phyloP scores from a whole-genome alignment of 2,888 invertebrate genomes.

The Bedellia somnulentella region DNA sequence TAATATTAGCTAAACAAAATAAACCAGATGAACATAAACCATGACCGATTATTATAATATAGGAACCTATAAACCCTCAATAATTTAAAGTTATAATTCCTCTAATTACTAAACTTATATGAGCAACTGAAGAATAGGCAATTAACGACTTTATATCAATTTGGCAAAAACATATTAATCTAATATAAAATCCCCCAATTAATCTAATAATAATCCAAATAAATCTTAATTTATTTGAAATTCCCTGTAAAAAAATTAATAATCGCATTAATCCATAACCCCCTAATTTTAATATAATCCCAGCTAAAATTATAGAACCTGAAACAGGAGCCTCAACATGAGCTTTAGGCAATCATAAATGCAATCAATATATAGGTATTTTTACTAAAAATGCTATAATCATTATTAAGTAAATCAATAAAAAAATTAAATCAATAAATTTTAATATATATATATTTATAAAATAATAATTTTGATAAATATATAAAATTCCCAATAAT shows the following conservation, averaged over 20 bases:
- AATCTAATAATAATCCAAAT: constrained; percentile 57
- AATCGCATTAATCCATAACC: constrained; percentile 68
- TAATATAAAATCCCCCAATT: constrained; percentile 61
- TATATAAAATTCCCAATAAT: constrained; percentile 59
- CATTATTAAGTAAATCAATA: constrained; percentile 56
- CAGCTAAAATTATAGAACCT: constrained; percentile 75
- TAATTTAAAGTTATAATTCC: constrained; percentile 60
- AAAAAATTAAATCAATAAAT: constrained; percentile 34
- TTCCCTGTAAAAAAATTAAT: constrained; percentile 40
- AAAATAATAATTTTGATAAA: constrained; percentile 34
- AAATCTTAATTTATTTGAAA: constrained; percentile 51
- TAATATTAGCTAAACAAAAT: constrained; percentile 68
- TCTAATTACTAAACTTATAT: constrained; percentile 66
- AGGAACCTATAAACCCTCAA: constrained; percentile 53
- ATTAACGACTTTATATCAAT: constrained; percentile 72
- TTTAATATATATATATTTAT: constrained; percentile 57
- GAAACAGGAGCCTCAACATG: constrained; percentile 75
- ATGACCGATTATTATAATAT: constrained; percentile 66
- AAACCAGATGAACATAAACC: constrained; percentile 67
- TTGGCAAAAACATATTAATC: constrained; percentile 68
- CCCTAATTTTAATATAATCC: constrained; percentile 71
- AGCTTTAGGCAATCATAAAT: constrained; percentile 73
- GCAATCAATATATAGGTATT: constrained; percentile 70
- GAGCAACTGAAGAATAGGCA: constrained; percentile 74
- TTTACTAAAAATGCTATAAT: constrained; percentile 70